These are phyloP conservation scores for Gymnocheta viridis DNA, from an alignment of 2,888 invertebrate species.

Conservation along the genomic window DNA sequence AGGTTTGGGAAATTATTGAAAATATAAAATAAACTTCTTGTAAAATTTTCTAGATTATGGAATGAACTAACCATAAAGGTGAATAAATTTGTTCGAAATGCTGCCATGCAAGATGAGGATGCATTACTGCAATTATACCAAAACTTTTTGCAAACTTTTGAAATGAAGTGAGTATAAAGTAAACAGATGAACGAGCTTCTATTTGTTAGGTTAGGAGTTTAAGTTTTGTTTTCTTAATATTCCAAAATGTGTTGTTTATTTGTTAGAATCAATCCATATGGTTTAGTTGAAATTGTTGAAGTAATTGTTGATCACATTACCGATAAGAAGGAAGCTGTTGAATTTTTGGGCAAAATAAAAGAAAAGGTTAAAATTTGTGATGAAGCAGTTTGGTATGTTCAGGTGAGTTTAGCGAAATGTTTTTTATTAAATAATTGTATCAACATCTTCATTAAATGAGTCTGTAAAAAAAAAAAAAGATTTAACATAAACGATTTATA, in stretches of 20 bases:
- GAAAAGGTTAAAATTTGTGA: slow-evolving; percentile 91
- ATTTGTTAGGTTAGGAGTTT: slow-evolving; percentile 64
- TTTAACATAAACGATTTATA: too few species aligned
- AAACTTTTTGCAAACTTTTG: slow-evolving; percentile 95
- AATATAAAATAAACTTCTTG: not conserved
- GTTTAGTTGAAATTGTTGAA: slow-evolving; percentile 93
- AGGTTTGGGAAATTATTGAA: slow-evolving; percentile 71
- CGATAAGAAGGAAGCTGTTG: slow-evolving; percentile 91
- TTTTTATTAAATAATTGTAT: too few species aligned
- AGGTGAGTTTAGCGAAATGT: slow-evolving; percentile 68
- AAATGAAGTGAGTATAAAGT: slow-evolving; percentile 91
- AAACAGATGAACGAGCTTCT: not conserved
- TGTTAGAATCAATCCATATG: slow-evolving; percentile 94
- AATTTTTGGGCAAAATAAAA: slow-evolving; percentile 94
- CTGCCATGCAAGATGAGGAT: slow-evolving; percentile 89
- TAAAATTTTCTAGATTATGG: slow-evolving; percentile 89
- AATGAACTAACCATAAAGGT: slow-evolving; percentile 96
- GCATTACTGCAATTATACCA: slow-evolving; percentile 92
- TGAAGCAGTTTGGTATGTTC: slow-evolving; percentile 89
- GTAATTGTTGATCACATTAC: slow-evolving; percentile 89
- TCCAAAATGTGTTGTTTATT: slow-evolving; percentile 41
- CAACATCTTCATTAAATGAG: too few species aligned
- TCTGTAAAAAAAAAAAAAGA: too few species aligned
- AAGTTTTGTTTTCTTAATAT: slow-evolving; percentile 20
- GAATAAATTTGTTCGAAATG: slow-evolving; percentile 89